Base-by-base conservation (phyloP, 2,888 invertebrate genomes). In the Cephus spinipes region DNA sequence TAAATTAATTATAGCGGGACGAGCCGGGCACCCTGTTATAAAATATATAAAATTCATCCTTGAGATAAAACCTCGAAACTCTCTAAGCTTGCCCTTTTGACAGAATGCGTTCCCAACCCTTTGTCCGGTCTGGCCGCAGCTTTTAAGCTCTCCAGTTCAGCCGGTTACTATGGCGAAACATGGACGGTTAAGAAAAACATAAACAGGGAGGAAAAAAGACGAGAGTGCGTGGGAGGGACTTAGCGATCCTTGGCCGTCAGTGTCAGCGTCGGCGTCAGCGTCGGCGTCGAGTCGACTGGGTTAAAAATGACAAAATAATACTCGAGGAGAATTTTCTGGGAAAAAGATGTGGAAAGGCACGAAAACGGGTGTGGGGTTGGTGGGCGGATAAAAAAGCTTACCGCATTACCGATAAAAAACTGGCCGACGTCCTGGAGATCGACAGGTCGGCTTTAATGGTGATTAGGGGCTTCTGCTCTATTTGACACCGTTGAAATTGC, bases 251-350 rank as follows among this genome's bases (percentile, higher is more conserved):
- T 55, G 55, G 9, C 55, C 23, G 55, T 55, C 40, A 6, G 15
- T 15, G 40, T 40, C 40, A 23, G 40, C 4, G 36, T 36, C 12
- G 1, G 36, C 33, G 33, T 33, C 33, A 9, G 40, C 40, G 40
- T 15, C 40, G 40, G 15, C 40, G 40, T 40, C 40, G 40, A 15
- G 2, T 12, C 33, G 32, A 15, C 9, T 36, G 34, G 55, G 73
- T 73, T 76, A 36, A 76, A 73, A 73, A 76, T 76, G 76, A 73
- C 32, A 73, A 55, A 76, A 76, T 76, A 76, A 76, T 40, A 73
- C 40, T 32, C 23, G 32, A 33, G 73, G 33, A 73, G 68, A 71
- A 36, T 31, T 31, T 76, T 12, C 11, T 23, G 55, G 4, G 0
- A 23, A n/a, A 32, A 55, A 23, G 55, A 55, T 23, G 55, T 55